Evolutionary conservation across 2,888 invertebrate genomes (phyloP).

Genomic region (Omphaloscelis lunosa): DNA sequence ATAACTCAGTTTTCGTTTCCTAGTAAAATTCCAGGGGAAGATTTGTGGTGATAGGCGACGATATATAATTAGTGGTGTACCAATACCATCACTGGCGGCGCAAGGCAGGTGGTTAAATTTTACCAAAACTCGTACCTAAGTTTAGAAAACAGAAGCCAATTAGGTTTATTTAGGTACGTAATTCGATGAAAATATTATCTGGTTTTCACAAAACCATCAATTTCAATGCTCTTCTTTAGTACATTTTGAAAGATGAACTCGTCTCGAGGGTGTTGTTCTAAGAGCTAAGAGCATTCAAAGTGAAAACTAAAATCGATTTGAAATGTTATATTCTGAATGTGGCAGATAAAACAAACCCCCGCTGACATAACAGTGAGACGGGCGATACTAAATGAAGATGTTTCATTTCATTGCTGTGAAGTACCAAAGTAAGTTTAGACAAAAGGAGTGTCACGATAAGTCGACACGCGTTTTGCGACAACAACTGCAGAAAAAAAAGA

Average conservation of each 20-base stretch:
- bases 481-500: neutral
- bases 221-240: slow-evolving; percentile 49
- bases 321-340: slow-evolving; percentile 55
- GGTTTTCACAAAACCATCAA: slow-evolving; percentile 41
- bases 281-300: slow-evolving; percentile 59
- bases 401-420: slow-evolving; percentile 50
- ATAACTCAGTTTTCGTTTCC: neutral
- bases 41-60: neutral
- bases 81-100: neutral
- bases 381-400: slow-evolving; percentile 47
- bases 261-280: slow-evolving; percentile 56
- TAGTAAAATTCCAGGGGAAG: neutral
- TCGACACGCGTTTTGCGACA: neutral
- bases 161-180: neutral
- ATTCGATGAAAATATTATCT: slow-evolving; percentile 36
- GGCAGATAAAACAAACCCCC: slow-evolving; percentile 50
- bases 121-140: neutral
- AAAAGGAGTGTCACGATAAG: slow-evolving; percentile 37
- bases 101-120: neutral
- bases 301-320: slow-evolving; percentile 60
- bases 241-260: slow-evolving; percentile 53
- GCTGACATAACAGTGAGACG: slow-evolving; percentile 41
- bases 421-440: slow-evolving; percentile 47
- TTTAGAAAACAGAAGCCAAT: slow-evolving; percentile 14
- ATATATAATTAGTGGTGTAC: neutral